These are phyloP conservation scores for Petromus typicus DNA, from an alignment of 2,113 vertebrate species.

Conservation along the genomic window DNA sequence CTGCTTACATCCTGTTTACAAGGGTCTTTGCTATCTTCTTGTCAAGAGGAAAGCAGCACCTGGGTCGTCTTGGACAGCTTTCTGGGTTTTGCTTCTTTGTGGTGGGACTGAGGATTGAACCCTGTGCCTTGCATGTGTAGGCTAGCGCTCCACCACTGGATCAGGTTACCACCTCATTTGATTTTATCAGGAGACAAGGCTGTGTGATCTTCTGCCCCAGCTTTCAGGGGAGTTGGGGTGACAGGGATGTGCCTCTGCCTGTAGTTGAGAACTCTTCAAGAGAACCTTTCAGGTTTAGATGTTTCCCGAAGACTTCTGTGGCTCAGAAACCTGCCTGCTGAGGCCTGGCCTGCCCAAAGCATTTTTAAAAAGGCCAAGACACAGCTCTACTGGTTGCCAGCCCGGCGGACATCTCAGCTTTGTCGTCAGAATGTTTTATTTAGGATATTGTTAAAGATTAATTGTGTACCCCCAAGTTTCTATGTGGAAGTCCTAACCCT, in stretches of 20 bases:
- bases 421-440: neutral
- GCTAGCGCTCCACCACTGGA: neutral
- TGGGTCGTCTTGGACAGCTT: neutral
- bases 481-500: neutral
- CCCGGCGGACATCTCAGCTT: neutral
- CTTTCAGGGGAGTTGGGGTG: neutral
- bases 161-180: neutral
- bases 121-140: neutral
- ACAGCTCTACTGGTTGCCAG: neutral
- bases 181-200: neutral
- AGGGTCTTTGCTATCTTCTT: neutral
- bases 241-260: neutral
- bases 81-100: neutral
- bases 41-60: neutral
- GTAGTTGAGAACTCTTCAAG: neutral
- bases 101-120: neutral
- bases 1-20: neutral
- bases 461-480: neutral
- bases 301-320: neutral
- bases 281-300: neutral
- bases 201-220: neutral
- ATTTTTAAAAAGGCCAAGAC: neutral
- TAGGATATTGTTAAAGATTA: neutral
- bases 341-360: neutral
- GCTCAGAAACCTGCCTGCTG: neutral